Conservation (phyloP, 2,888 invertebrate genomes). For the Cataglyphis altisquamis region DNA sequence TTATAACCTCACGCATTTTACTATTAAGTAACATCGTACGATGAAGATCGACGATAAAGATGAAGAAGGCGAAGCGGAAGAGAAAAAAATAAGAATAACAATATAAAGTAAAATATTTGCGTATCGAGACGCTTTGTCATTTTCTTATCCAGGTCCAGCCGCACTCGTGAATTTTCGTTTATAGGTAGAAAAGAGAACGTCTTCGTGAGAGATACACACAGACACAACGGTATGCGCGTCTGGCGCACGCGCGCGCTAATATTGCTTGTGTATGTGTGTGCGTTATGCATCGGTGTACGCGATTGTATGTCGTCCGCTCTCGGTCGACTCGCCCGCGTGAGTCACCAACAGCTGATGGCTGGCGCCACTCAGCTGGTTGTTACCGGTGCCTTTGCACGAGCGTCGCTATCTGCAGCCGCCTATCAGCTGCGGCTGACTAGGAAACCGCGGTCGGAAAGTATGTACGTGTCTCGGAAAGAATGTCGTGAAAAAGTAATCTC, state of each 20-base stretch:
- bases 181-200: constrained; percentile 30
- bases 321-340: constrained; percentile 79
- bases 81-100: neutral
- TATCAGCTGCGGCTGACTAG: constrained; percentile 79
- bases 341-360: constrained; percentile 85
- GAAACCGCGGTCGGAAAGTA: constrained; percentile 66
- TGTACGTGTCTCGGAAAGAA: constrained; percentile 46
- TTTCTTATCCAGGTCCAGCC: constrained; percentile 35
- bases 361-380: constrained; percentile 86
- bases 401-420: constrained; percentile 78
- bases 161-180: constrained; percentile 24
- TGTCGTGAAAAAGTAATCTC: neutral
- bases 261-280: constrained; percentile 32
- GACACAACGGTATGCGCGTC: constrained; percentile 49
- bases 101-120: neutral
- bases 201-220: constrained; percentile 24
- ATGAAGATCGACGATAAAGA: constrained; percentile 1
- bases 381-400: constrained; percentile 81
- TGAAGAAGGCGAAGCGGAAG: neutral
- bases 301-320: constrained; percentile 51
- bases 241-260: constrained; percentile 26
- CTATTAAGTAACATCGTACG: neutral
- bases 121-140: constrained; percentile 18
- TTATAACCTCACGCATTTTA: constrained; percentile 27
- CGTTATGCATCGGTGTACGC: constrained; percentile 9